Evolutionary conservation across 2,113 vertebrate species (phyloP).

Genomic region (Hepsetus odoe): DNA sequence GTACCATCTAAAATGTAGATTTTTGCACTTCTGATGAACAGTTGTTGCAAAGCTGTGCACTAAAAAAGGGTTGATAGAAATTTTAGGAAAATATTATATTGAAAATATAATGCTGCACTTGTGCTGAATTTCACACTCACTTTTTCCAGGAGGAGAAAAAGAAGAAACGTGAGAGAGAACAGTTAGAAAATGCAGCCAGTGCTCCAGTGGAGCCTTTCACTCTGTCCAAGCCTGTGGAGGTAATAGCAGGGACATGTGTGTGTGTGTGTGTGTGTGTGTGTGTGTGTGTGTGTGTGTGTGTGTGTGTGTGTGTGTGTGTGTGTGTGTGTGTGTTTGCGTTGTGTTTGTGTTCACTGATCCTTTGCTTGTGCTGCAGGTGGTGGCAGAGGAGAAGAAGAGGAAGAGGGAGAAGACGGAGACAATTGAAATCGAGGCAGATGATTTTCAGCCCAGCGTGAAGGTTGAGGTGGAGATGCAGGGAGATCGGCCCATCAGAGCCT

Average conservation of each 20-base stretch:
- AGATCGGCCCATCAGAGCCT: constrained; percentile 88
- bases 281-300: too few species aligned
- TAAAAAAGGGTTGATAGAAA: too few species aligned
- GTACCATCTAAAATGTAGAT: too few species aligned
- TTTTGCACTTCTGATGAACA: too few species aligned
- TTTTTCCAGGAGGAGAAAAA: constrained; percentile 89
- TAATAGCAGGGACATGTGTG: constrained; percentile 21
- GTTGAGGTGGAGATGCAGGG: constrained; percentile 87
- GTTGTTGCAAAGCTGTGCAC: too few species aligned
- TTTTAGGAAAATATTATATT: too few species aligned
- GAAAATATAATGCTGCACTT: too few species aligned
- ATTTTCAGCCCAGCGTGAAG: constrained; percentile 86
- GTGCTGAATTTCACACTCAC: too few species aligned
- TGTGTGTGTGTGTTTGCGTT: background rate
- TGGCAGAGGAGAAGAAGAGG: constrained; percentile 88
- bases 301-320: too few species aligned
- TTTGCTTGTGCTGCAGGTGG: constrained; percentile 16
- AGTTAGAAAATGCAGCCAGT: constrained; percentile 81
- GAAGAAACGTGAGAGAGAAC: constrained; percentile 92
- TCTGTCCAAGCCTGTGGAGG: constrained; percentile 73
- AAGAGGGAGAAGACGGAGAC: constrained; percentile 89
- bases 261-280: too few species aligned
- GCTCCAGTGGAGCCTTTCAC: constrained; percentile 74
- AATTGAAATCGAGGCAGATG: constrained; percentile 84
- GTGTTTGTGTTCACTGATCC: background rate